Evolutionary conservation across 2,888 invertebrate species (phyloP).

Genomic region (Rotaria socialis): DNA sequence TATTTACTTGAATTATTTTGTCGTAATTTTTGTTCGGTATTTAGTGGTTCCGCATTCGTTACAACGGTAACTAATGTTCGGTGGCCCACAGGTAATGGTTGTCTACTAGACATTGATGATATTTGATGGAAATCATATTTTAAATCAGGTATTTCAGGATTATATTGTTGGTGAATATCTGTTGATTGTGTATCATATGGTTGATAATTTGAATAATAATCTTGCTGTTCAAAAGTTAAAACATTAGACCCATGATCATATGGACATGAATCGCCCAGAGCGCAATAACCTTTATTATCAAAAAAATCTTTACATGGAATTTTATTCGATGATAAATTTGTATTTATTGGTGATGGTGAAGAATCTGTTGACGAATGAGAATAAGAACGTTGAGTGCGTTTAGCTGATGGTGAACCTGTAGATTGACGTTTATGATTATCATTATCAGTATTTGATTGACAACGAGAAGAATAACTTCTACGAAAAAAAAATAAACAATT

Average conservation of each 20-base stretch:
- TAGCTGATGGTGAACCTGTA: not conserved
- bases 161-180: constrained; percentile 63
- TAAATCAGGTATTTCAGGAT: constrained; percentile 76
- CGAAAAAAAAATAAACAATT: not conserved
- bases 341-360: not conserved
- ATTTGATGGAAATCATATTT: constrained; percentile 55
- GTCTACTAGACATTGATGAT: constrained; percentile 48
- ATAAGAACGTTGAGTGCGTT: constrained; percentile 23
- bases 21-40: constrained; percentile 49
- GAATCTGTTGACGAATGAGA: not conserved
- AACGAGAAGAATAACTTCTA: not conserved
- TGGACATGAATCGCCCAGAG: constrained; percentile 89
- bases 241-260: constrained; percentile 95
- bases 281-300: constrained; percentile 72
- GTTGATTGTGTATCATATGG: constrained; percentile 46
- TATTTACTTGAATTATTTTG: not conserved
- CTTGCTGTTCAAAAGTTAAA: constrained; percentile 81
- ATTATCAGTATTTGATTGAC: too few relatives aligned
- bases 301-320: constrained; percentile 30
- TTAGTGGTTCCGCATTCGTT: constrained; percentile 49
- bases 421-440: not conserved
- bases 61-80: constrained; percentile 47
- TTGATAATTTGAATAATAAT: constrained; percentile 44
- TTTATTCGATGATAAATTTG: not conserved
- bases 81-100: constrained; percentile 48